phyloP scores from a whole-genome alignment of 1,140 invertebrate genomes.

The Heliconius eleuchia region DNA sequence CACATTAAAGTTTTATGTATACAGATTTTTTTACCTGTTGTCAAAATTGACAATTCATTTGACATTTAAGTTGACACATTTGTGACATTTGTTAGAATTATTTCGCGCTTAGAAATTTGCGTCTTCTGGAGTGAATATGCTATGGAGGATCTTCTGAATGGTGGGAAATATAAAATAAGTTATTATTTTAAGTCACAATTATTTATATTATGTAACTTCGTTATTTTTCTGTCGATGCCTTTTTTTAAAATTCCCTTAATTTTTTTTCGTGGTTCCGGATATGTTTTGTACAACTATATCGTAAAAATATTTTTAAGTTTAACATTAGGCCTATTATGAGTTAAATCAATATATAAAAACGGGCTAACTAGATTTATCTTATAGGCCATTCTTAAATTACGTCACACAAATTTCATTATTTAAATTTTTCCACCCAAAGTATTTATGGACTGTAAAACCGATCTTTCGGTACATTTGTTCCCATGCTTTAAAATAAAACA shows the following conservation, averaged over 20 bases:
- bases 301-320: not conserved
- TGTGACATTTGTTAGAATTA: not conserved
- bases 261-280: not conserved
- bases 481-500: too few relatives aligned
- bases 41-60: not conserved
- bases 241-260: not conserved
- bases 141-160: not conserved
- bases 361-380: not conserved
- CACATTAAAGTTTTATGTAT: too few relatives aligned
- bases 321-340: not conserved
- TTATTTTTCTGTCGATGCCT: not conserved
- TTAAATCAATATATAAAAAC: not conserved
- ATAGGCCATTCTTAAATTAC: too few relatives aligned
- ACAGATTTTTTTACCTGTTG: not conserved
- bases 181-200: not conserved
- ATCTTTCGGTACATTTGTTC: too few relatives aligned
- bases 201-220: not conserved
- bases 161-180: not conserved
- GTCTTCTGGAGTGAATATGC: not conserved
- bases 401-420: too few relatives aligned
- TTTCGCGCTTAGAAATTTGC: not conserved
- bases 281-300: not conserved
- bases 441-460: too few relatives aligned
- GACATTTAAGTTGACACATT: not conserved
- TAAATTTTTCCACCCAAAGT: too few relatives aligned